Base-by-base conservation (phyloP, 2,888 invertebrate genomes). In the Oscheius sp. region DNA sequence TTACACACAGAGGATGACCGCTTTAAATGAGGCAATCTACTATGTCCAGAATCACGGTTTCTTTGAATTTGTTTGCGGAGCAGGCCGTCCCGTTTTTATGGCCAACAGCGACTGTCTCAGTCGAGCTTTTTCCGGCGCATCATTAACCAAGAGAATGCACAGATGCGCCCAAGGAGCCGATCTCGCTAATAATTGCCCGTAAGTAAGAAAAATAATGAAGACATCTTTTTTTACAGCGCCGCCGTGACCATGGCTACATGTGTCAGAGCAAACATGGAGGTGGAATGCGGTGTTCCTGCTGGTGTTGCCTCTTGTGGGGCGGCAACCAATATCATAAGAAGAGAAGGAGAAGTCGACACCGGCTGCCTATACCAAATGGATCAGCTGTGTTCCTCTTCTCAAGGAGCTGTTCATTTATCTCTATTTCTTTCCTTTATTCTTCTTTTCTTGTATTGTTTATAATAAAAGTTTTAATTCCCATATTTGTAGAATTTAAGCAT, bases 1-100 rank as follows among this genome's bases (percentile, higher is more conserved):
- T 21, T 71, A 61, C 23, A 71, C 71, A 7, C 59, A 52, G 21
- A 55, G 69, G 29, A 18, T 27, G 45, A 25, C 18, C 21, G 23
- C 7, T 1, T 6, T 53, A 23, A 27, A 41, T n/a, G 71, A 71
- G 16, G 71, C 71, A 9, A 56, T 61, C 16, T 52, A 52, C 41
- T 71, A 71, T 27, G 43, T 45, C 1, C 71, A 71, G 53, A 71
- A 63, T 25, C 63, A 59, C 35, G 71, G 61, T 6, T 61, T 71
- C 63, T 61, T 71, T 29, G 71, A 71, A 61, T 71, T 61, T 59
- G 59, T 56, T 13, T 71, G 71, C 29, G 71, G 71, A 12, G 61
- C 21, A 9, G 71, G 71, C 21, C 61, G 71, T n/a, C 45, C 53
- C 12, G 18, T 53, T 12, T 69, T 69, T 25, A 41, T 69, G 43